Base-by-base conservation (phyloP, 2,888 invertebrate genomes). In the Plebejus melissa region DNA sequence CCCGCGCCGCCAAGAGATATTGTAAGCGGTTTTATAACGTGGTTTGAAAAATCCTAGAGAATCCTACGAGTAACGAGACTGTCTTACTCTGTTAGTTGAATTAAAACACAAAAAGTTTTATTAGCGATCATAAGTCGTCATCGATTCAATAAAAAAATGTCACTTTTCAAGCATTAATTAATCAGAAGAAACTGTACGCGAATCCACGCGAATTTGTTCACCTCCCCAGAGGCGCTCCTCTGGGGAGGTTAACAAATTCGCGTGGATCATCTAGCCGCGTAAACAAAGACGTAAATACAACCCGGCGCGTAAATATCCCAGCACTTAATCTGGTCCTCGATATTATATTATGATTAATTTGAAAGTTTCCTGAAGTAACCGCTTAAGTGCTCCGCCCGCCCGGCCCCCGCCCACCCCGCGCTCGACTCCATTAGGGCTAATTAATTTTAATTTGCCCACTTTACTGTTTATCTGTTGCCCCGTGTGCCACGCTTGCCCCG, bases 381-480 rank as follows among this genome's bases (percentile, higher is more conserved):
- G 71, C 71, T 28, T 46, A 50, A 71, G 71, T 13, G 65, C 65
- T 4, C 13, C 32, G 65, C 60, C 60, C 5, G 65, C 32, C 22
- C 22, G 22, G 32, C 32, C 65, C 36, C 65, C 7, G 22, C 65
- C 32, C 65, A 5, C 65, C 65, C 65, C 32, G 13, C 32, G 65
- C 70, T n/a, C 41, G 4, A 28, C 71, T 71, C 71, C 50, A 71
- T 71, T 46, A 46, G 28, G 50, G 71, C 50, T 71, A 71, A 50
- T 71, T 71, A 50, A 50, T 22, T 46, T 71, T 50, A 50, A 71
- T 71, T 71, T 46, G 50, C 71, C 71, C 71, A 71, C 71, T 71
- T 71, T 71, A 46, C 71, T 71, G 71, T 71, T 71, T 46, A 71
- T 46, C 71, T 28, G 46, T 13, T 41, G 41, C 22, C 28, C 71